phyloP scores from a whole-genome alignment of 92 coral and sea anemone species.

The Zoanthus sansibaricus region DNA sequence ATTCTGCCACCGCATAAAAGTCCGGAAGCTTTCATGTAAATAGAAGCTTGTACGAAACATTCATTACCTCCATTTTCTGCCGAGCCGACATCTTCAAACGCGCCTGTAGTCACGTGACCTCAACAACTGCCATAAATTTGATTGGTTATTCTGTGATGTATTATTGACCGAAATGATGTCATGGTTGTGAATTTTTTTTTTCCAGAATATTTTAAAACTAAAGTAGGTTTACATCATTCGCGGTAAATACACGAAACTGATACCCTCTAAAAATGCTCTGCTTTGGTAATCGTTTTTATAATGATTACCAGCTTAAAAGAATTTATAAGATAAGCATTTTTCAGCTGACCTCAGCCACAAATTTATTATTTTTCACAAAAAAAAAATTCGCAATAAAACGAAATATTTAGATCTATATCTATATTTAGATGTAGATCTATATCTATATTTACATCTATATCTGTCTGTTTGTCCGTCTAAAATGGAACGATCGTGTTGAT shows the following conservation, averaged over 20 bases:
- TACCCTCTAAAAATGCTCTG: not conserved
- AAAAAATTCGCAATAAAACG: too few species aligned
- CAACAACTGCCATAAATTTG: constrained; percentile 19
- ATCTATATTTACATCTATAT: too few species aligned
- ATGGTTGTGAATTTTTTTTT: not conserved
- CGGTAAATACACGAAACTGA: not conserved
- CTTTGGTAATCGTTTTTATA: too few species aligned
- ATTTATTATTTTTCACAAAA: too few species aligned
- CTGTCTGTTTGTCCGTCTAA: not conserved
- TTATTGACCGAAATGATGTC: constrained; percentile 37
- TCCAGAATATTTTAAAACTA: not conserved
- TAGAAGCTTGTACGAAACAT: constrained; percentile 51
- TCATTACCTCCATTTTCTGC: constrained; percentile 17
- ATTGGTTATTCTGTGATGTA: constrained; percentile 5
- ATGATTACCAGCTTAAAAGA: too few species aligned
- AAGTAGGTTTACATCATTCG: too few species aligned
- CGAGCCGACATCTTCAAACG: constrained; percentile 46
- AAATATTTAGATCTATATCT: too few species aligned
- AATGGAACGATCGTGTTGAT: too few species aligned
- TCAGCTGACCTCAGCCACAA: too few species aligned
- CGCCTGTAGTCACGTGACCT: constrained; percentile 36
- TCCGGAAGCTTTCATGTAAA: constrained; percentile 80
- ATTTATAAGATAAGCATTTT: too few species aligned
- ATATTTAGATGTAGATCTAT: too few species aligned
- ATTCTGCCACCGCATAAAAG: constrained; percentile 48